phyloP scores from a whole-genome alignment of 1,140 invertebrate genomes.

The Macrostomum lignano region DNA sequence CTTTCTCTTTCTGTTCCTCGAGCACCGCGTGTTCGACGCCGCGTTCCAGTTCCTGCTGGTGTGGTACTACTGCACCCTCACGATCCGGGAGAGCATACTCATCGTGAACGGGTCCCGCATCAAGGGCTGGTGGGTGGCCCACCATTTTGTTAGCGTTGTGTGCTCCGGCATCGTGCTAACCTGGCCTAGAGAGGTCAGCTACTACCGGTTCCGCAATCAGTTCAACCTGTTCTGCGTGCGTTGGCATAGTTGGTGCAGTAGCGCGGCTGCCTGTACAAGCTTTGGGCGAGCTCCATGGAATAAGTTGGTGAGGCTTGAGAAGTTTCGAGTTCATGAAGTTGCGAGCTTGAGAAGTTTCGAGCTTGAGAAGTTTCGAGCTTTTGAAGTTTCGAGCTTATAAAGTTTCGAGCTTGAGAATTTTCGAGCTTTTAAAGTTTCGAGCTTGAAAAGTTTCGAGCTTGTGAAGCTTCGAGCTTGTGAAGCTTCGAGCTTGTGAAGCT shows the following conservation, averaged over 20 bases:
- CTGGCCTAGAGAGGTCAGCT: conserved; percentile 31
- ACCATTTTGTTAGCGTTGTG: conserved; percentile 87
- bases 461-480: too few relatives aligned
- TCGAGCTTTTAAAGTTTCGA: too few relatives aligned
- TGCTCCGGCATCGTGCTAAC: conserved; percentile 74
- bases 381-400: too few relatives aligned
- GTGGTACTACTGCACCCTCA: conserved; percentile 97
- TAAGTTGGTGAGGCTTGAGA: conserved; percentile 86
- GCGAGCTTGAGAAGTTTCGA: too few relatives aligned
- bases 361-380: too few relatives aligned
- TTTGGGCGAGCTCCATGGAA: conserved; percentile 82
- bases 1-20: conserved; percentile 42
- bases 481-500: too few relatives aligned
- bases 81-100: conserved; percentile 86
- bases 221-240: conserved; percentile 13
- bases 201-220: neutral
- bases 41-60: conserved; percentile 79
- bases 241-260: conserved; percentile 49
- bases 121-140: conserved; percentile 86
- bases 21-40: conserved; percentile 56
- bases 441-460: too few relatives aligned
- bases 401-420: too few relatives aligned
- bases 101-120: conserved; percentile 35
- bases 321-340: too few relatives aligned
- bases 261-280: conserved; percentile 63